phyloP scores from a whole-genome alignment of 2,888 invertebrate genomes.

The Drosophila pseudotalamancana region DNA sequence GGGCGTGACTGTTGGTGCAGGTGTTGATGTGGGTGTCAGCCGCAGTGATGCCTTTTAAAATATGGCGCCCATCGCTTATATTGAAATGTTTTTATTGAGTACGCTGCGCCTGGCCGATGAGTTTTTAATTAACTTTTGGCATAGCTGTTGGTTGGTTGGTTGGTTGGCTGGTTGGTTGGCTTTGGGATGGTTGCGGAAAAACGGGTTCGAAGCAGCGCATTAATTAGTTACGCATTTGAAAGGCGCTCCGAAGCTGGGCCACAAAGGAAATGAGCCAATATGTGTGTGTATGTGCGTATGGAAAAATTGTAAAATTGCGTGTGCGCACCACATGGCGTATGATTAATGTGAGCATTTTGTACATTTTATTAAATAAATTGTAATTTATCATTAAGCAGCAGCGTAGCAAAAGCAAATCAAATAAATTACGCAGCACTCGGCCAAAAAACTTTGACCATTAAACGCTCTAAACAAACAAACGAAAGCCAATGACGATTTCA shows the following conservation, averaged over 20 bases:
- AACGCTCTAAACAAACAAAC: slow-evolving; percentile 61
- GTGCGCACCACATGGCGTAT: slow-evolving; percentile 71
- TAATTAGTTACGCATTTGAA: slow-evolving; percentile 36
- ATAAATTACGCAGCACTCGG: slow-evolving; percentile 58
- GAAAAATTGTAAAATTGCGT: slow-evolving; percentile 25
- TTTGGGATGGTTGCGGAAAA: slow-evolving; percentile 37
- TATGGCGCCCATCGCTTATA: slow-evolving; percentile 5
- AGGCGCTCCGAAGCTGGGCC: background rate
- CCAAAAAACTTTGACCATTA: slow-evolving; percentile 68
- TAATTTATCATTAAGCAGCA: slow-evolving; percentile 62
- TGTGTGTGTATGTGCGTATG: slow-evolving; percentile 2
- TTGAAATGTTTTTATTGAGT: slow-evolving; percentile 45
- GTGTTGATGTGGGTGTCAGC: slow-evolving; percentile 4
- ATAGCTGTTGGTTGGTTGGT: slow-evolving; percentile 35
- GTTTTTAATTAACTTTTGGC: slow-evolving; percentile 68
- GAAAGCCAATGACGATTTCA: slow-evolving; percentile 50
- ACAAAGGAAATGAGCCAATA: background rate
- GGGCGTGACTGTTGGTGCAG: background rate
- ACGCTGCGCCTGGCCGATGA: slow-evolving; percentile 27
- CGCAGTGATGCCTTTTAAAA: slow-evolving; percentile 5
- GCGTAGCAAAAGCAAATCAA: slow-evolving; percentile 57
- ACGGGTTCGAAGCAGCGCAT: slow-evolving; percentile 29
- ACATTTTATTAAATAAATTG: slow-evolving; percentile 72
- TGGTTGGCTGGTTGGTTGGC: too few species aligned
- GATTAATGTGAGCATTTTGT: slow-evolving; percentile 63